Evolutionary conservation across 92 coral and sea anemone genomes (phyloP), one percentile per base, ranked within the genome.

Genomic region (Epizoanthus ramosus): DNA sequence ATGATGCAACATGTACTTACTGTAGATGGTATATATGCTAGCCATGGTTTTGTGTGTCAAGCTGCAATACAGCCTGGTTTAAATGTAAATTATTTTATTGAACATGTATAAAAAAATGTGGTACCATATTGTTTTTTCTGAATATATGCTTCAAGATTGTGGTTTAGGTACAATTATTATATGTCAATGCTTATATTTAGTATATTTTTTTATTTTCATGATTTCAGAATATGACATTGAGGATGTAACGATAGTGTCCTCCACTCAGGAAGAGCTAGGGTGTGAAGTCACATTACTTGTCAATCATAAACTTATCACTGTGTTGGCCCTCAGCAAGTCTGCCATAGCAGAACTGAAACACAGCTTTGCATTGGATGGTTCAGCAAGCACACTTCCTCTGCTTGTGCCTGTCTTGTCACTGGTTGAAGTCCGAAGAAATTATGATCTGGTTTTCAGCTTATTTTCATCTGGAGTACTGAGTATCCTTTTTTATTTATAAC

Each of bases 401-500:
- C 79, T 89, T 54, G 90, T 89, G 15, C 89, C 92, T 45, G 87
- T 81, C 47, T 71, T 58, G 43, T 81, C 87, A 18, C 84, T 89
- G 52, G 80, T 83, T 14, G 72, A 71, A 75, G 92, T 91, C 70
- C 89, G 66, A 50, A 73, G 76, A 52, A 61, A 83, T 37, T 82
- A 71, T 8, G 73, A 81, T 33, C 70, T 93, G 16, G 24, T 91
- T 24, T 93, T 93, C 73, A 84, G 91, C 65, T 52, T 93, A 68
- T 85, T 93, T 23, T 83, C 97, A 13, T 74, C 81, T 79, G 97
- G 97, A 22, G 74, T 85, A 28, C 79, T 90, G 10, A 67, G 97
- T 93, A 93, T 93, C 97, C 94, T 93, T 91, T 90, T 60, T n/a
- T 7, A 60, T 37, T 37, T 37, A 12, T 12, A 50, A 9, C 16